Evolutionary conservation across 2,888 invertebrate genomes (phyloP), one percentile per base, ranked within the genome.

Genomic region (Amphiduros pacificus): DNA sequence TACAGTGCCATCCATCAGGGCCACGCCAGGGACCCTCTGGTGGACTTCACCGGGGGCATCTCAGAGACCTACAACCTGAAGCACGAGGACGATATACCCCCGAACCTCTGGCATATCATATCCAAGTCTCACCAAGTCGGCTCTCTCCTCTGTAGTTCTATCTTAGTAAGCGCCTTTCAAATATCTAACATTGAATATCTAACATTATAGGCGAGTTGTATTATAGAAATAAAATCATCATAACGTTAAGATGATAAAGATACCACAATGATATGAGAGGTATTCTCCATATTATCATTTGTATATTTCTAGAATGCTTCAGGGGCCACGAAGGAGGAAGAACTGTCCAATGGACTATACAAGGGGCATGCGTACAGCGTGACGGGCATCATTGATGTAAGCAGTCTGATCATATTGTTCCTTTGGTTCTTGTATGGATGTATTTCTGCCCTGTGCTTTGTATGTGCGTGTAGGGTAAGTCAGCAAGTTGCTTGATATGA

Each of bases 291-390:
- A n/a, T n/a, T n/a, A n/a, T 36, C 9, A 11, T 36, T 17, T 11
- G 9, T 36, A 36, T 36, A 36, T 11, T 36, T 48, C 9, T 57
- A 63, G 57, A 76, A 79, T 68, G 61, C 57, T 17, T n/a, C 26
- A 6, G 54, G 61, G 3, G 20, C 51, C 6, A 64, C 52, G 24
- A 82, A 0, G 85, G 93, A 94, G 81, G 92, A 92, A 0, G 89
- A 90, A 78, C 90, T 92, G 1, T 59, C 60, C 61, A 68, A 69
- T 36, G 71, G 71, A 17, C 53, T 71, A 14, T 64, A 65, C 36
- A 62, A 59, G 27, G 68, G 71, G 5, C 71, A 70, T 51, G 70
- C 66, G 1, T 71, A 70, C 61, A 59, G 60, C 29, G 62, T 71
- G 17, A 71, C 68, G 11, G 44, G 54, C 6, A 57, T 68, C n/a